A percentile compares a stretch with the other conserved stretches of the same genome.
Evolutionary conservation across 1,140 invertebrate species (phyloP).

Genomic region (Calephelis virginiensis): DNA sequence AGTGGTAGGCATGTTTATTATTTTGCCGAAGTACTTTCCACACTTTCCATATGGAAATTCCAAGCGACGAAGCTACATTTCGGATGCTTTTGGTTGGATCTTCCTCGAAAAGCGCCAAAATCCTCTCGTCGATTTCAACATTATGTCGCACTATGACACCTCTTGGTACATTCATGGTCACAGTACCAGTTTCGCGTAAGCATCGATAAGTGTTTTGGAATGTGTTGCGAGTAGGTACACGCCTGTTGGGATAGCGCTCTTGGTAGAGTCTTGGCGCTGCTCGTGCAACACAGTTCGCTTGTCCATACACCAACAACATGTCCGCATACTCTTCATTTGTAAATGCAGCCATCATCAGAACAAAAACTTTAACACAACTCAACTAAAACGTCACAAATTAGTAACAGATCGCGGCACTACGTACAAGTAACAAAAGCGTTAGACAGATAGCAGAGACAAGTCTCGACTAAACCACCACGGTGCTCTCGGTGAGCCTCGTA

Average conservation of each 20-base stretch:
- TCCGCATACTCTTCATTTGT: neutral
- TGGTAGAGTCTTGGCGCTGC: constrained; percentile 2
- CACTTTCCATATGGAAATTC: constrained; percentile 13
- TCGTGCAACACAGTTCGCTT: neutral
- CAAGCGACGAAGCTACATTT: neutral
- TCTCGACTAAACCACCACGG: no score
- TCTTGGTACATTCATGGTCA: neutral
- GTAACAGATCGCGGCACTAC: no score
- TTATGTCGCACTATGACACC: neutral
- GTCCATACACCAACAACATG: neutral
- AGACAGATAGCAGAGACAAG: no score
- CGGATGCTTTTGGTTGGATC: neutral
- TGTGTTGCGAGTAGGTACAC: neutral
- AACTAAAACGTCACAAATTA: no score
- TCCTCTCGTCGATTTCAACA: neutral
- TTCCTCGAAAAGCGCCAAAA: neutral
- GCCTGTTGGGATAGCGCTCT: constrained; percentile 3
- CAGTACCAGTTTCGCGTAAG: neutral
- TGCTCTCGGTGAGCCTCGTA: no score
- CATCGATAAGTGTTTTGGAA: constrained; percentile 9
- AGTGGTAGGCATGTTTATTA: constrained; percentile 13
- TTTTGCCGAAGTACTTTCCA: constrained; percentile 7
- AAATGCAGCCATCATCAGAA: no score
- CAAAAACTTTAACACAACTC: no score
- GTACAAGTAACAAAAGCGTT: no score